A percentile compares a stretch with the other conserved stretches of the same genome.
Evolutionary conservation across 1,140 invertebrate genomes (phyloP).

Genomic region (Drosophila pachea): DNA sequence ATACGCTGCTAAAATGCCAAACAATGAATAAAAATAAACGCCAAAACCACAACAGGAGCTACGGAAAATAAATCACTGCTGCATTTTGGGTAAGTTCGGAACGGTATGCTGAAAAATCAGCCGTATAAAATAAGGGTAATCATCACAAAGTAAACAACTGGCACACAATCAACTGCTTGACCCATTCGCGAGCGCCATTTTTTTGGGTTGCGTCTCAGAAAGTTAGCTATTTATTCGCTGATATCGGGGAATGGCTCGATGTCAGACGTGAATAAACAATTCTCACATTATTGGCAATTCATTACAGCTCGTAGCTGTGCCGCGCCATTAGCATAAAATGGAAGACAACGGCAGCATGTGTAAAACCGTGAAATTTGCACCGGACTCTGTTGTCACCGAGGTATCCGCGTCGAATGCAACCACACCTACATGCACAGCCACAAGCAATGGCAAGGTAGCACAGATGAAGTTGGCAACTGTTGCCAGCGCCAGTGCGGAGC

Average conservation of each 20-base stretch:
- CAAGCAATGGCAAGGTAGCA: constrained; percentile 35
- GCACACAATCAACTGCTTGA: constrained; percentile 14
- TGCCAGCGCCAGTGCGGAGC: constrained; percentile 13
- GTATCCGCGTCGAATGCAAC: not conserved
- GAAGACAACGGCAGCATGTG: constrained; percentile 50
- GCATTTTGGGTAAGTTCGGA: constrained; percentile 24
- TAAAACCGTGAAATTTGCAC: constrained; percentile 39
- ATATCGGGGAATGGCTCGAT: not conserved
- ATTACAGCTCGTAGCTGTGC: constrained; percentile 30
- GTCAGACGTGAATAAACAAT: not conserved
- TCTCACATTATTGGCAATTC: not conserved
- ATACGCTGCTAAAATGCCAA: constrained; percentile 42
- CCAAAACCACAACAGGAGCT: constrained; percentile 30
- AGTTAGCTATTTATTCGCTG: constrained; percentile 36
- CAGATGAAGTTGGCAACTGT: constrained; percentile 20
- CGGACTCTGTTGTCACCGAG: constrained; percentile 7
- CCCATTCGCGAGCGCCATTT: constrained; percentile 62
- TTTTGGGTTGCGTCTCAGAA: constrained; percentile 42
- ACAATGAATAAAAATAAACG: constrained; percentile 41
- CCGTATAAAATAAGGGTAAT: not conserved
- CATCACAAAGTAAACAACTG: constrained; percentile 2
- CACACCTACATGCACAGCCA: not conserved
- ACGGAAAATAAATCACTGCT: constrained; percentile 27
- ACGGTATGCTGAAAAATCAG: not conserved
- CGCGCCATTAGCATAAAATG: constrained; percentile 45